Evolutionary conservation across 2,113 vertebrate genomes (phyloP), one percentile per base, ranked within the genome.

Genomic region (Podarcis raffonei): DNA sequence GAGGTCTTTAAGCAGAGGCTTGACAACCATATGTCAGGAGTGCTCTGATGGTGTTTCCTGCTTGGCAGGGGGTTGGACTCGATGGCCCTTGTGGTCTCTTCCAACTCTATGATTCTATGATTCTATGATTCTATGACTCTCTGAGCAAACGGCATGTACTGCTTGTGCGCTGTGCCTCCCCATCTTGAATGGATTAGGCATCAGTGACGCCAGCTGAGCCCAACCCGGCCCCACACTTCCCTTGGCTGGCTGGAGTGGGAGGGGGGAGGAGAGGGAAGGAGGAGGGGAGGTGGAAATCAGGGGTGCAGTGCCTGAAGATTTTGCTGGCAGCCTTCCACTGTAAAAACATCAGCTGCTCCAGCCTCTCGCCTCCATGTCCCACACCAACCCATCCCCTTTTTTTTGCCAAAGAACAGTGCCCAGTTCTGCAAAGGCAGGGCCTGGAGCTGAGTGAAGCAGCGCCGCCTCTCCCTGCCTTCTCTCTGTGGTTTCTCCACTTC

Each of bases 131-230:
- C n/a, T n/a, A n/a, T n/a, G n/a, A 83, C 74, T 84, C 87, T 62
- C 76, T 65, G 72, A 22, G n/a, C 83, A n/a, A 32, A 77, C 42
- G 23, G 74, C 75, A 77, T 68, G 81, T 57, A 65, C 74, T 78
- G 72, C 87, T 78, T 84, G 57, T 83, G 81, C 20, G 57, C 71
- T 82, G 87, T 89, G 87, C 87, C 81, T 89, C 81, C 72, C 87
- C 87, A 89, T 89, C 87, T 89, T 89, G 87, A 89, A 89, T 89
- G 87, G 87, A 89, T 89, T 89, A 89, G 87, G 82, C 87, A 89
- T 84, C 72, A 39, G 87, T 86, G 42, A 86, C 84, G 89, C 89
- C 89, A 83, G 84, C 72, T 62, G 83, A 85, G 79, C 71, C 59
- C 84, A 69, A 59, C 69, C 84, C 84, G 62, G 89, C 89, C 89